Evolutionary conservation across 2,113 vertebrate species (phyloP), one percentile per base, ranked within the genome.

Genomic region (Xenus cinereus): DNA sequence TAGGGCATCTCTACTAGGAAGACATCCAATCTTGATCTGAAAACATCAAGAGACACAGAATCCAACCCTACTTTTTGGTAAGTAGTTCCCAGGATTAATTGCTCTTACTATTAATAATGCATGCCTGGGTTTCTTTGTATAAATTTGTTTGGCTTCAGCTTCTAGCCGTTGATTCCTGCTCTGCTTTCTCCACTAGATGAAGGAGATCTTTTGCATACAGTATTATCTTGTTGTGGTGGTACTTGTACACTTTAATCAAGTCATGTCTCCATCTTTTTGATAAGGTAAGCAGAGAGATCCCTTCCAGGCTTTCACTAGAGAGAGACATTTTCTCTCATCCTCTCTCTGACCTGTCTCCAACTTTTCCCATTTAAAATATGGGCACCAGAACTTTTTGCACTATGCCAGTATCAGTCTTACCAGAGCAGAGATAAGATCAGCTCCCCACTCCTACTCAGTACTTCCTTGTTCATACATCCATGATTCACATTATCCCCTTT

Each of bases 71-170:
- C 92, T 93, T 95, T 95, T 90, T 95, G 94, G 90, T 96, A 92
- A 95, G 89, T 89, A 89, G 92, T 96, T 97, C 94, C 94, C 88
- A 97, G 94, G 96, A 93, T 97, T 95, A 97, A 92, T 97, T 96
- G 92, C 86, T 75, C 62, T 89, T 92, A 82, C 94, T 95, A 93
- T 95, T 97, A 95, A 93, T 97, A 95, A 96, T 96, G 88, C 96
- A 95, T 97, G 77, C 96, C 66, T 97, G 64, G 86, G 79, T 93
- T 95, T 92, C 95, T 94, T 94, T 92, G 66, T 92, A 78, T 72
- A 92, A 89, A 94, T 95, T 92, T 90, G 76, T 92, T 87, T 94
- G 94, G 64, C 92, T 94, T 96, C 83, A 57, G 48, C 73, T 97
- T 93, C 60, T 79, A 96, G 88, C 74, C 4, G 62, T 92, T 96